Conservation (phyloP, 1,140 invertebrate species). For the Orchesella cincta region DNA sequence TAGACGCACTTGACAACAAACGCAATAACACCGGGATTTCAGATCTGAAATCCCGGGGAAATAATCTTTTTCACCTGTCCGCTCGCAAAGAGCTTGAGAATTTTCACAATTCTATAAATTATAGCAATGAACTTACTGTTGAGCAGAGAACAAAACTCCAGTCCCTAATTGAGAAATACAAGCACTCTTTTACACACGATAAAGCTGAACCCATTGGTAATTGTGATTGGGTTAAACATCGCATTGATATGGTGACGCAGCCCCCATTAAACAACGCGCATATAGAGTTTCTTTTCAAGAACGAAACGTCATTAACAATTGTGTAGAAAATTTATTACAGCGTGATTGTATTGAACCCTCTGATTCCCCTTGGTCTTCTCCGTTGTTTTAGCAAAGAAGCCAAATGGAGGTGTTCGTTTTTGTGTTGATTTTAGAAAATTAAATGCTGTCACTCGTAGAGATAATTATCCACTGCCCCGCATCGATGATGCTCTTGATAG, state of each 20-base stretch:
- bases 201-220: slow-evolving; percentile 10
- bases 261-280: slow-evolving; percentile 52
- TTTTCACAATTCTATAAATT: not conserved
- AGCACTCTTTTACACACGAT: not conserved
- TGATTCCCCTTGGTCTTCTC: slow-evolving; percentile 49
- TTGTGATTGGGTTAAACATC: slow-evolving; percentile 42
- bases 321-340: slow-evolving; percentile 53
- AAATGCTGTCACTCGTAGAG: slow-evolving; percentile 54
- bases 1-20: too few species aligned
- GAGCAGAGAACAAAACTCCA: not conserved
- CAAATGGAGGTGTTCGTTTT: slow-evolving; percentile 54
- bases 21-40: not conserved
- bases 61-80: too few species aligned
- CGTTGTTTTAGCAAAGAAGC: slow-evolving; percentile 54
- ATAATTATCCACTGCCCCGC: slow-evolving; percentile 57
- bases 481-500: slow-evolving; percentile 58
- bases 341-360: slow-evolving; percentile 22
- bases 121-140: not conserved
- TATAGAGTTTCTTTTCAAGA: slow-evolving; percentile 51
- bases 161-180: not conserved
- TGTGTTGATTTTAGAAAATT: slow-evolving; percentile 57
- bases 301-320: slow-evolving; percentile 51
- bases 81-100: too few species aligned
- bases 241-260: slow-evolving; percentile 51
- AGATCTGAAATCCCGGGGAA: too few species aligned